Evolutionary conservation across 2,797 vertebrate genomes (phyloP).

Genomic region (Leucoraja ocellata): DNA sequence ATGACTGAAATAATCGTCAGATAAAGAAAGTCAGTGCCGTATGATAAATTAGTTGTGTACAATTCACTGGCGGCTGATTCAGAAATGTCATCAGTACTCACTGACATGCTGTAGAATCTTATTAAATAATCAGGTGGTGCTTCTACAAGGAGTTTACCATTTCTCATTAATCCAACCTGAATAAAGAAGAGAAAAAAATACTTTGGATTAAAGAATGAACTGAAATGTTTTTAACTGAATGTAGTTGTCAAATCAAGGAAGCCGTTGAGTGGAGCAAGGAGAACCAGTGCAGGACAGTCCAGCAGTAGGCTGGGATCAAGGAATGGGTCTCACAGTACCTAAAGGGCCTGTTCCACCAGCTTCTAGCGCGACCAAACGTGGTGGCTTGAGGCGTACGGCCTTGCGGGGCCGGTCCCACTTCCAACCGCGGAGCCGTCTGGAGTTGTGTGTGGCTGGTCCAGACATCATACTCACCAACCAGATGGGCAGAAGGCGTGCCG

Average conservation of each 20-base stretch:
- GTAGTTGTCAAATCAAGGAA: background rate
- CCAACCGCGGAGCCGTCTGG: too few species aligned
- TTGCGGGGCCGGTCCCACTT: too few species aligned
- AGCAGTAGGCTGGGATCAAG: background rate
- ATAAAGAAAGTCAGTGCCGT: background rate
- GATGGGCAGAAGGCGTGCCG: too few species aligned
- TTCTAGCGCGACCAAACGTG: too few species aligned
- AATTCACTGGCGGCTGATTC: background rate
- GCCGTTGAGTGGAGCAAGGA: too few species aligned
- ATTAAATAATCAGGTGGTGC: slow-evolving; percentile 61
- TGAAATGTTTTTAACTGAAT: background rate
- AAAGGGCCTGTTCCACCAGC: too few species aligned
- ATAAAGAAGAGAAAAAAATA: slow-evolving; percentile 20
- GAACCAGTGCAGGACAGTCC: background rate
- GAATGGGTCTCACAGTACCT: too few species aligned
- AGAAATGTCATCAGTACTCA: slow-evolving; percentile 47
- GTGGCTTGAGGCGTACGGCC: too few species aligned
- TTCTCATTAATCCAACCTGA: slow-evolving; percentile 69
- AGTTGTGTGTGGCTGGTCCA: too few species aligned
- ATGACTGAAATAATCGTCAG: slow-evolving; percentile 51
- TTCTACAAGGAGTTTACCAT: slow-evolving; percentile 62
- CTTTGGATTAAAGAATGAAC: background rate
- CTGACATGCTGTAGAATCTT: slow-evolving; percentile 60
- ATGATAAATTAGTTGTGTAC: too few species aligned
- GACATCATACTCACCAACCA: too few species aligned